These are phyloP conservation scores for Bombycilla garrulus DNA, from an alignment of 2,113 vertebrate genomes.

Conservation along the genomic window DNA sequence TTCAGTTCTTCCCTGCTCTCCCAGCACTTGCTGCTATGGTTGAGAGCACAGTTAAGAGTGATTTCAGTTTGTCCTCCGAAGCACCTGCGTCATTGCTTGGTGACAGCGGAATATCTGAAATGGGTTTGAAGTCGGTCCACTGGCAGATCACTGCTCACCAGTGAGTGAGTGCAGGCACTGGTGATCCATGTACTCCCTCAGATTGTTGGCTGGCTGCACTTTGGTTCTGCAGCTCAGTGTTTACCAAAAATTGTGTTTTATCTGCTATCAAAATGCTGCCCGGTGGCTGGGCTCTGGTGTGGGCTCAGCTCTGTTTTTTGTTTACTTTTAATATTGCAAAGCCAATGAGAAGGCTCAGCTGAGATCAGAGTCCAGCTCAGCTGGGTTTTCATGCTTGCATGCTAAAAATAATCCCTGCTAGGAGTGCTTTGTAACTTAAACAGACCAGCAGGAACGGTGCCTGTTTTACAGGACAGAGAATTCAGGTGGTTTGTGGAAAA, in stretches of 20 bases:
- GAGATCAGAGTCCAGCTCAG: constrained; percentile 25
- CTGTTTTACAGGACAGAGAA: not conserved
- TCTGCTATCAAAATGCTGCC: not conserved
- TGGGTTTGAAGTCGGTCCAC: not conserved
- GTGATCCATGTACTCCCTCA: not conserved
- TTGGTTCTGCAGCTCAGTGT: not conserved
- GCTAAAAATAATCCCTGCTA: constrained; percentile 22
- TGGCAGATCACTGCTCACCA: not conserved
- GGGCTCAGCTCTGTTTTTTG: not conserved
- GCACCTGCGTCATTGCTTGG: not conserved
- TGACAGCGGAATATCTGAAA: not conserved
- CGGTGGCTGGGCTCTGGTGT: not conserved
- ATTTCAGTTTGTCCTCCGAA: not conserved
- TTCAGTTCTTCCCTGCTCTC: not conserved
- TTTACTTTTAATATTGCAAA: constrained; percentile 1
- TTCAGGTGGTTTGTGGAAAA: not conserved
- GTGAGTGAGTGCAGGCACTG: not conserved
- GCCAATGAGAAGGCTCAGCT: not conserved
- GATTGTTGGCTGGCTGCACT: not conserved
- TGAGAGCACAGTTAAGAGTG: not conserved
- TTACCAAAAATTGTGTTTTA: not conserved
- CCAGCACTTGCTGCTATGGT: not conserved
- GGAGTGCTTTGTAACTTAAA: not conserved
- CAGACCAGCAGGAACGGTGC: not conserved
- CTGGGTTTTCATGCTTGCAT: not conserved